Evolutionary conservation across 2,888 invertebrate species (phyloP), one percentile per base, ranked within the genome.

Genomic region (Erebia aethiops): DNA sequence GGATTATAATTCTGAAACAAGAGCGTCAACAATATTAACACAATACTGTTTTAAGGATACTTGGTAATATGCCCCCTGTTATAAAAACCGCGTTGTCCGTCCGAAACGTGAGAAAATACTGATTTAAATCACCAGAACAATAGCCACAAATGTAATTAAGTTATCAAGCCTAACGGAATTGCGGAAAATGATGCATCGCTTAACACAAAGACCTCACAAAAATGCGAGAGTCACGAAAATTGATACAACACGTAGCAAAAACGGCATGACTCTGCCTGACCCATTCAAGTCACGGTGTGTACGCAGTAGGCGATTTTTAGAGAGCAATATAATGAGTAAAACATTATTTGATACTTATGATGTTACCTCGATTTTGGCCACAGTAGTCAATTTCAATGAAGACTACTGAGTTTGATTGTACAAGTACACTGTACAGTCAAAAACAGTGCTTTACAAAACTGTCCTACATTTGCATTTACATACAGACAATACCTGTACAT

Each of bases 171-270:
- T 58, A 69, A 58, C 60, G 77, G 75, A 77, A 74, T 75, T 74
- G 64, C 56, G 71, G 62, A 64, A 73, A 73, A 70, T 73, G 72
- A 74, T 72, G 66, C 66, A 72, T 68, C 60, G 67, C 69, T 73
- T 56, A 58, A 76, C 66, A 76, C 77, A 77, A 78, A 75, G 74
- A 67, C 70, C 65, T 64, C 74, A 78, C 77, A 80, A 84, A 84
- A 82, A 79, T 51, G 65, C 74, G 71, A 80, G 77, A 82, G 81
- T 84, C 84, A 85, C 85, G 83, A 77, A 80, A 81, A 79, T 78
- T 84, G 85, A 87, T 87, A 86, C 78, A 76, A 77, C 86, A 84
- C 85, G 86, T 85, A 80, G 70, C 76, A 56, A 77, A 75, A 78
- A 69, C 68, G 49, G 62, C 13, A 26, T 67, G 66, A 70, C 61